Conservation (phyloP, 2,888 invertebrate genomes). For the Agriopis marginaria region DNA sequence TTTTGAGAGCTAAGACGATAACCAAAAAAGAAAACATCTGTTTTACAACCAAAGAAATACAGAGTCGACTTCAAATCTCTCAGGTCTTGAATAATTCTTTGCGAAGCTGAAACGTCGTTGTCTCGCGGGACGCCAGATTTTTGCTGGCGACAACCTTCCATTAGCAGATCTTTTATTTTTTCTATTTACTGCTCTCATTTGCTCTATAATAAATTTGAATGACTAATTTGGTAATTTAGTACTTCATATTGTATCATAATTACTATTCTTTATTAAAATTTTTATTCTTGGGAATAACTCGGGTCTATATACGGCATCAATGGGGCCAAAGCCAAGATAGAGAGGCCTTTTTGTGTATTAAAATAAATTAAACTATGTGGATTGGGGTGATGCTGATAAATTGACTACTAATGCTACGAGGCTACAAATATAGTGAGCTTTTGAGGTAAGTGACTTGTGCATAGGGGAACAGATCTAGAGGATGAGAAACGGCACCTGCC, state of each 20-base stretch:
- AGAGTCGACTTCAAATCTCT: slow-evolving; percentile 25
- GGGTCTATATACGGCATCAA: too few species aligned
- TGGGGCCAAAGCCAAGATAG: too few species aligned
- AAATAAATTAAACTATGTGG: too few species aligned
- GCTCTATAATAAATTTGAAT: slow-evolving; percentile 7
- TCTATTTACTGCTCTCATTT: slow-evolving; percentile 15
- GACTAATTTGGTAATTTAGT: neutral
- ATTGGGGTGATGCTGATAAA: too few species aligned
- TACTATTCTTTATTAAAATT: neutral
- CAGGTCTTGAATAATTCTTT: slow-evolving; percentile 41
- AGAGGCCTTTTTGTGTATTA: too few species aligned
- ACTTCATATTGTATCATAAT: neutral
- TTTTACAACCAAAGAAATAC: slow-evolving; percentile 26
- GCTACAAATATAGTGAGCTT: too few species aligned
- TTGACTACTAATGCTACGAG: too few species aligned
- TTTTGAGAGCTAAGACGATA: neutral
- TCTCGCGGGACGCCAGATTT: slow-evolving; percentile 40
- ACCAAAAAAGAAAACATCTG: slow-evolving; percentile 12
- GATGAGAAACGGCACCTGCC: too few species aligned
- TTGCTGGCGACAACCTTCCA: slow-evolving; percentile 34
- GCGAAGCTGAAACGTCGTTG: slow-evolving; percentile 33
- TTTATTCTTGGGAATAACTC: neutral
- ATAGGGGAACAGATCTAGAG: too few species aligned
- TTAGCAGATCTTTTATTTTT: slow-evolving; percentile 34
- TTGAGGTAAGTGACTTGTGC: too few species aligned